Evolutionary conservation across 2,797 vertebrate species (phyloP).

Genomic region (Pogoniulus pusillus): DNA sequence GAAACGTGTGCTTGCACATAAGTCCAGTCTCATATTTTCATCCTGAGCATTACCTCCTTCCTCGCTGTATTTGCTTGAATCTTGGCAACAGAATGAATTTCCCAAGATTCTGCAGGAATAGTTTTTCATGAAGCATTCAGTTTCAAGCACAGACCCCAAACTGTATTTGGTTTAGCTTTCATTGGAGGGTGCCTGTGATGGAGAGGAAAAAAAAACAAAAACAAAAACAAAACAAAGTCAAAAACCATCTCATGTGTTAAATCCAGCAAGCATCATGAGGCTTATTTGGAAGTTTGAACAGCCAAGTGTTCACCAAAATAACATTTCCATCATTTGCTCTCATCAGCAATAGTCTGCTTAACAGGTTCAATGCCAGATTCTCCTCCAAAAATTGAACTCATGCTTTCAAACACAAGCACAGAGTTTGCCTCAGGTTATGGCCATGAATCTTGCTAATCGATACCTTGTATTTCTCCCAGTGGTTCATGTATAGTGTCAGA

Average conservation of each 20-base stretch:
- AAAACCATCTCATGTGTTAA: not conserved
- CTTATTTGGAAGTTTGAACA: not conserved
- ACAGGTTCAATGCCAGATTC: not conserved
- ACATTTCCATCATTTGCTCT: not conserved
- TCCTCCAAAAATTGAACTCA: not conserved
- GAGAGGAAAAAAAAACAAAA: not conserved
- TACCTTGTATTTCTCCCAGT: not conserved
- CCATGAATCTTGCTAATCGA: not conserved
- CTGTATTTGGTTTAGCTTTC: not conserved
- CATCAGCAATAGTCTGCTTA: not conserved
- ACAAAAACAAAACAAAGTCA: too few species aligned
- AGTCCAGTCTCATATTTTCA: not conserved
- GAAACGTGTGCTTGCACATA: not conserved
- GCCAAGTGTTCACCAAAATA: not conserved
- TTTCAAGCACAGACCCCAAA: not conserved
- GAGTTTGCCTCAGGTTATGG: not conserved
- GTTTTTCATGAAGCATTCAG: not conserved
- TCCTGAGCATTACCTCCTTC: not conserved
- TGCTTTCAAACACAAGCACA: not conserved
- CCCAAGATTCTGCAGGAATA: not conserved
- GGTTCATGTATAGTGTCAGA: not conserved
- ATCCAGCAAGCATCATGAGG: not conserved
- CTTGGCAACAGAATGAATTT: not conserved
- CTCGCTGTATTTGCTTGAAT: not conserved
- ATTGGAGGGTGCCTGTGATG: fast-evolving